A percentile compares a stretch with the other conserved stretches of the same genome.
Evolutionary conservation across 2,888 invertebrate genomes (phyloP).

Genomic region (Tholera decimalis): DNA sequence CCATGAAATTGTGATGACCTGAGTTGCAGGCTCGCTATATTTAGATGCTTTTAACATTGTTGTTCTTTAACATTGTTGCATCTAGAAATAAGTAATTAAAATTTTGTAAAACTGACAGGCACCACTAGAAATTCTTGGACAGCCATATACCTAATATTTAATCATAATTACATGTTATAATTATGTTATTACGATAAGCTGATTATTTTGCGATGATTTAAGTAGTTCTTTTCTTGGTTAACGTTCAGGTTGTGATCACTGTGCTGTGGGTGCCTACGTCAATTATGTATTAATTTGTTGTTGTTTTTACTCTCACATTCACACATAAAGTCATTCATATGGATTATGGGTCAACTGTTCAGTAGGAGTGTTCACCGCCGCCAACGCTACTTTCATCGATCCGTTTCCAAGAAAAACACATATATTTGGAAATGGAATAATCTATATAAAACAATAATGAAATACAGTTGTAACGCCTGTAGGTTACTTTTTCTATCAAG

Average conservation of each 20-base stretch:
- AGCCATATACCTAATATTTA: too few relatives aligned
- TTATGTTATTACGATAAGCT: too few relatives aligned
- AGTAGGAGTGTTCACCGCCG: conserved; percentile 12
- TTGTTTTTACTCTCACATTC: conserved; percentile 37
- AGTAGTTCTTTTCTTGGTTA: too few relatives aligned
- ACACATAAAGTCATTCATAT: conserved; percentile 40
- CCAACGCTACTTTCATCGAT: conserved; percentile 43
- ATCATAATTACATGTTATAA: too few relatives aligned
- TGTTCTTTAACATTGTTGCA: too few relatives aligned
- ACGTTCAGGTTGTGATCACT: neutral
- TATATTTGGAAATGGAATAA: conserved; percentile 22
- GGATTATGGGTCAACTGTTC: conserved; percentile 42
- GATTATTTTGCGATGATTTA: too few relatives aligned
- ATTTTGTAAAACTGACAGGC: too few relatives aligned
- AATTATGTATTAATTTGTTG: conserved; percentile 18
- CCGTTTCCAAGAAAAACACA: conserved; percentile 47
- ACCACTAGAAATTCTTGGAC: too few relatives aligned
- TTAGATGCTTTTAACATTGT: conserved; percentile 5
- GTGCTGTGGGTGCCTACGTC: neutral
- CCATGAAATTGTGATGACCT: conserved; percentile 17
- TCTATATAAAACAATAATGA: conserved; percentile 18
- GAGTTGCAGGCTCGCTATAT: neutral
- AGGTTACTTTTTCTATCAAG: conserved; percentile 12
- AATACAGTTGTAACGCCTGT: neutral
- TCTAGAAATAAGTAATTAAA: too few relatives aligned